Conservation (phyloP, 2,113 vertebrate species). For the Erythrocercus mccallii region DNA sequence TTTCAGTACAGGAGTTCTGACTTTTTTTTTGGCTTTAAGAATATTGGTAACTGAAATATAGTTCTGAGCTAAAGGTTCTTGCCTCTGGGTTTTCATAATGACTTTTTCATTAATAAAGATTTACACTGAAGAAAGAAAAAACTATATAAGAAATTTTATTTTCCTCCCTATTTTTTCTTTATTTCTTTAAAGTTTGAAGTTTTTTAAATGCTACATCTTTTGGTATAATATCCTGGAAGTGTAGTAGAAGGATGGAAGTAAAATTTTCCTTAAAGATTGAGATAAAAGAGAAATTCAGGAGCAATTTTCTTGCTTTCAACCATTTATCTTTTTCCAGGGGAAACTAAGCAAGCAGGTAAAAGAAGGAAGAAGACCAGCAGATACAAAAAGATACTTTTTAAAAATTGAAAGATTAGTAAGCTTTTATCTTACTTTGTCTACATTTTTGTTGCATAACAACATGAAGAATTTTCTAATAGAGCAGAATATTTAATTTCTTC, state of each 20-base stretch:
- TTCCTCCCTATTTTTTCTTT: rapidly evolving
- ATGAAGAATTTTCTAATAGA: background rate
- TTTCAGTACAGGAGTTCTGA: background rate
- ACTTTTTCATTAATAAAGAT: background rate
- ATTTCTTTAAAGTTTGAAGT: background rate
- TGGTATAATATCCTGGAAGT: background rate
- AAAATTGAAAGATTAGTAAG: background rate
- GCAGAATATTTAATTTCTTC: background rate
- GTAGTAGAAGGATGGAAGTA: background rate
- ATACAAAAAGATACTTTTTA: background rate
- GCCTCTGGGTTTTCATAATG: background rate
- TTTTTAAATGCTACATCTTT: background rate
- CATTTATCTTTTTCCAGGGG: background rate
- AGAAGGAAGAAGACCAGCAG: background rate
- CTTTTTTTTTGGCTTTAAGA: background rate
- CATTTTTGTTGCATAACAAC: background rate
- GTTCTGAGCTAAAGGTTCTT: background rate
- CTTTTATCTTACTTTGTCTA: background rate
- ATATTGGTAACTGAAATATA: background rate
- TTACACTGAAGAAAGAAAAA: background rate
- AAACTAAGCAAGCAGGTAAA: background rate
- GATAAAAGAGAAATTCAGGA: background rate
- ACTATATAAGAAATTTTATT: background rate
- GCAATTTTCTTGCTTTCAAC: background rate
- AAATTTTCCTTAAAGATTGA: background rate